Conservation (phyloP, 1,140 invertebrate genomes). For the Dermatophagoides farinae region DNA sequence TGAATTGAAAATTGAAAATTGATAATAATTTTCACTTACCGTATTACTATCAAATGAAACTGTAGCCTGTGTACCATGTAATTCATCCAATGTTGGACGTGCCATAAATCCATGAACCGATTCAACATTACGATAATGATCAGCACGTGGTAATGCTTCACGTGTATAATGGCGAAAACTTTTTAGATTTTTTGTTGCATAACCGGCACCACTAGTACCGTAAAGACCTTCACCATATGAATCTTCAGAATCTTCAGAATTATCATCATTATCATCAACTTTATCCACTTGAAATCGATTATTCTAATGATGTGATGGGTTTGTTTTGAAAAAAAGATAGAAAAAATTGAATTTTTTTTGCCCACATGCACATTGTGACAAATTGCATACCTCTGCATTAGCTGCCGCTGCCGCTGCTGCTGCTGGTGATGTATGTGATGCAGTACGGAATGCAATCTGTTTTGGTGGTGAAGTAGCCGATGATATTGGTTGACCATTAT, state of each 20-base stretch:
- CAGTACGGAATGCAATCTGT: conserved; percentile 1
- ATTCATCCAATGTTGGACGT: conserved; percentile 70
- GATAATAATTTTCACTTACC: conserved; percentile 7
- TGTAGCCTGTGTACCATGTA: conserved; percentile 41
- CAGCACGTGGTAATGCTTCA: conserved; percentile 68
- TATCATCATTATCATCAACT: conserved; percentile 18
- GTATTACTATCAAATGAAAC: conserved; percentile 14
- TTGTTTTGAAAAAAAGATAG: background rate
- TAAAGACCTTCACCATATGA: background rate
- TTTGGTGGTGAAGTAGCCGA: background rate
- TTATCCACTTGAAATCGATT: conserved; percentile 26
- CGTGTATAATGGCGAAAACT: conserved; percentile 68
- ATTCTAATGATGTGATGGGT: background rate
- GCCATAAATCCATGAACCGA: conserved; percentile 62
- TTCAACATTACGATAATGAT: conserved; percentile 83
- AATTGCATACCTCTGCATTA: background rate
- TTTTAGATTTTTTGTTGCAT: conserved; percentile 52
- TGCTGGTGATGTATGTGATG: background rate
- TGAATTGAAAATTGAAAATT: background rate
- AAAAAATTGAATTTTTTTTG: background rate
- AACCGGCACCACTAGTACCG: conserved; percentile 23
- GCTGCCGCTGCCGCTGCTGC: background rate
- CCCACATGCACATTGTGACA: background rate
- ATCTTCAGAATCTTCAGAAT: conserved; percentile 11
- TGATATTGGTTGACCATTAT: background rate